Conservation (phyloP, 2,888 invertebrate species). For the Epirrhoe tristata region DNA sequence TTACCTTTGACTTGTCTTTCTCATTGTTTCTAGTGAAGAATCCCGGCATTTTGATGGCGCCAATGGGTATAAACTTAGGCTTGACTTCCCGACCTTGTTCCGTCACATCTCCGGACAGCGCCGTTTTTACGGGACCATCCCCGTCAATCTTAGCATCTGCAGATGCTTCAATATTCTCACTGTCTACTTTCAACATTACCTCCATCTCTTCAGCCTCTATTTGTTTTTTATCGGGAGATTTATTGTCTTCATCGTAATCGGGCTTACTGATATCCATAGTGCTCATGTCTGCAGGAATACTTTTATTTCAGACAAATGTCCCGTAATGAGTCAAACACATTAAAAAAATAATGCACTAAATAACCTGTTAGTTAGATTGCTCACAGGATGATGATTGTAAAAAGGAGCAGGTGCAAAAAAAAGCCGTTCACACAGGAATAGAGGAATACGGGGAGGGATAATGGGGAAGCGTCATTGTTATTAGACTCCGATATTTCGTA, state of each 20-base stretch:
- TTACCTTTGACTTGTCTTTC: conserved; percentile 88
- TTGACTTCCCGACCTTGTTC: conserved; percentile 91
- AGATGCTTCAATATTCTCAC: conserved; percentile 76
- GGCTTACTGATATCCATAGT: conserved; percentile 72
- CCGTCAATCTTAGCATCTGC: conserved; percentile 76
- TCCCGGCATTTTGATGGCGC: conserved; percentile 95
- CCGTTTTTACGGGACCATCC: conserved; percentile 79
- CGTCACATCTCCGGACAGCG: conserved; percentile 82
- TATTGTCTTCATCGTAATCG: conserved; percentile 71
- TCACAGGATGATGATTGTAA: background rate
- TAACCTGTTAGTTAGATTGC: background rate
- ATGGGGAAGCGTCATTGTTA: conserved; percentile 29
- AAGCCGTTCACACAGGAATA: conserved; percentile 31
- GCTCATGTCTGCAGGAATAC: conserved; percentile 59
- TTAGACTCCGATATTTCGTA: conserved; percentile 2
- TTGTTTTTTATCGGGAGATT: conserved; percentile 87
- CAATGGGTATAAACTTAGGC: conserved; percentile 93
- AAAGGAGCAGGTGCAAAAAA: conserved; percentile 36
- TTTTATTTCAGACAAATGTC: background rate
- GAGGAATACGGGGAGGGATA: conserved; percentile 27
- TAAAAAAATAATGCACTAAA: background rate
- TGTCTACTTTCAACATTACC: conserved; percentile 86
- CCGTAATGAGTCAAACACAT: background rate
- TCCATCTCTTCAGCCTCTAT: conserved; percentile 88
- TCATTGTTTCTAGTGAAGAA: conserved; percentile 92